A percentile compares a stretch with the other conserved stretches of the same genome.
phyloP scores from a whole-genome alignment of 1,140 invertebrate species.

The Zaprionus tsacasi region DNA sequence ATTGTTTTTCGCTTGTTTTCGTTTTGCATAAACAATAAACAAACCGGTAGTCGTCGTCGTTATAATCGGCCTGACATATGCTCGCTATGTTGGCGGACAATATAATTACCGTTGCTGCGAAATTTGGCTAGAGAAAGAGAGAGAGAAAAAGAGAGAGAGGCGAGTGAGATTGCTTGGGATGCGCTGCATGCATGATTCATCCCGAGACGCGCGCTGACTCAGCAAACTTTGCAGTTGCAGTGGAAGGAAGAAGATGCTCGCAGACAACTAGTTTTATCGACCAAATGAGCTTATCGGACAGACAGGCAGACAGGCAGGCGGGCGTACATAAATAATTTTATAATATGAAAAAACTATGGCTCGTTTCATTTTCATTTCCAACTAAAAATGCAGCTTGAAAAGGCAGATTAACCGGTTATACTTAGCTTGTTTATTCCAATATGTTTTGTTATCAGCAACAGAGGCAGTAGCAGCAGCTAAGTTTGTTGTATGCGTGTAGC shows the following conservation, averaged over 20 bases:
- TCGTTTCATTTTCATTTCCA: background rate
- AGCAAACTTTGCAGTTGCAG: background rate
- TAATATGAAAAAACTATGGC: background rate
- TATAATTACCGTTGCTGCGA: constrained; percentile 15
- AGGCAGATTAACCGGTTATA: constrained; percentile 40
- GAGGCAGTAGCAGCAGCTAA: background rate
- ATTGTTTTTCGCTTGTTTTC: constrained; percentile 26
- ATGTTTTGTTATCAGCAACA: constrained; percentile 37
- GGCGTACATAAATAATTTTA: background rate
- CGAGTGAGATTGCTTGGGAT: constrained; percentile 1
- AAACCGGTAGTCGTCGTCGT: constrained; percentile 19
- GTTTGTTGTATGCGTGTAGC: background rate
- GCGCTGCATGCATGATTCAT: constrained; percentile 21
- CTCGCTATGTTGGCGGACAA: constrained; percentile 29
- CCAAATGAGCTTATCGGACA: background rate
- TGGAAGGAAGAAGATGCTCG: background rate
- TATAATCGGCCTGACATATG: constrained; percentile 1
- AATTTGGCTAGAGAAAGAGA: background rate
- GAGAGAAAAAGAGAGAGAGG: background rate
- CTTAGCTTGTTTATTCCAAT: constrained; percentile 24
- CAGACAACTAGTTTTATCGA: constrained; percentile 1
- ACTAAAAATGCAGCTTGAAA: background rate
- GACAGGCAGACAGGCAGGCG: background rate
- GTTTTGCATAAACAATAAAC: constrained; percentile 28
- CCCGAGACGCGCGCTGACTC: background rate